Conservation (phyloP, 2,888 invertebrate species). For the Neocrepidodera transversa region DNA sequence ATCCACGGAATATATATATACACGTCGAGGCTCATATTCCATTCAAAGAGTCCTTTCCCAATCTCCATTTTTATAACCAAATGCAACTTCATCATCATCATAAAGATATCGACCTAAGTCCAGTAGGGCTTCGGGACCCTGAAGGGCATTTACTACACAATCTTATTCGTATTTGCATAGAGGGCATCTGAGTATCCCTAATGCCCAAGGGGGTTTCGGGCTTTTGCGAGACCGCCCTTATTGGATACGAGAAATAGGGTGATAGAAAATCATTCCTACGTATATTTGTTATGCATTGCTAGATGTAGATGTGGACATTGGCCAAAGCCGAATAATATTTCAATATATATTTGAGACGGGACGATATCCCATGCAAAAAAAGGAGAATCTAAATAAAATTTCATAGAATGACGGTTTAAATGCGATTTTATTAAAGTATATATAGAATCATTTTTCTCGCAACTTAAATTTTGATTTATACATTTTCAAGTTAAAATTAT, state of each 20-base stretch:
- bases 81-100: conserved; percentile 50
- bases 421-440: too few species aligned
- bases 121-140: conserved; percentile 36
- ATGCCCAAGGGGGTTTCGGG: conserved; percentile 49
- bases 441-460: too few species aligned
- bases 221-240: conserved; percentile 46
- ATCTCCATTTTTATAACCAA: conserved; percentile 46
- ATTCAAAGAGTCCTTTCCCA: conserved; percentile 26
- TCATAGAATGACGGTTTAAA: conserved; percentile 51
- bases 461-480: too few species aligned
- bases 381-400: conserved; percentile 54
- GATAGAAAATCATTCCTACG: conserved; percentile 56
- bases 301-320: conserved; percentile 59
- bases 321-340: conserved; percentile 58
- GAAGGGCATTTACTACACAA: conserved; percentile 46
- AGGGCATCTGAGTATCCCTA: conserved; percentile 47
- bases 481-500: too few species aligned
- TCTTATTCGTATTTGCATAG: conserved; percentile 54
- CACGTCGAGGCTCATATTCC: conserved; percentile 23
- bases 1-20: conserved; percentile 20
- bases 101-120: conserved; percentile 47
- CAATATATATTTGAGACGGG: conserved; percentile 55
- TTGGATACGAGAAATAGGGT: conserved; percentile 54
- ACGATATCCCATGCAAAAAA: conserved; percentile 39
- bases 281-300: conserved; percentile 61